Evolutionary conservation across 30 jellyfish, hydroid and myxozoan genomes (phyloP).

Genomic region (Mastigias papua): DNA sequence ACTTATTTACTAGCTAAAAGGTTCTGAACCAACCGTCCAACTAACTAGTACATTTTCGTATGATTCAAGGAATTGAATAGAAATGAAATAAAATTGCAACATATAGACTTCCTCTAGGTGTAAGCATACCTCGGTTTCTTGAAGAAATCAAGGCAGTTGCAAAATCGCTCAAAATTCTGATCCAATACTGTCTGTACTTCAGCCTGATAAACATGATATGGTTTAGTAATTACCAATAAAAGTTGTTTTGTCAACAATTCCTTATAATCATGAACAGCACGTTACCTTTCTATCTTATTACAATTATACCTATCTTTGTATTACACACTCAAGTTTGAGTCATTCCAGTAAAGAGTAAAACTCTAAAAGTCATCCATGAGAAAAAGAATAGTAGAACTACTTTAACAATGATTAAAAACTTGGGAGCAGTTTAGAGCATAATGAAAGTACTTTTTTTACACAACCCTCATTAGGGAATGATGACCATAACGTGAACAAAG

Average conservation of each 20-base stretch:
- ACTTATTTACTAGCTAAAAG: not conserved
- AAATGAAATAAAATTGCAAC: not conserved
- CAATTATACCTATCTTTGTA: too few relatives aligned
- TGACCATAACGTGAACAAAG: too few relatives aligned
- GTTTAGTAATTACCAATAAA: not conserved
- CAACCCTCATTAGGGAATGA: too few relatives aligned
- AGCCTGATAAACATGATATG: not conserved
- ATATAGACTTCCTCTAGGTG: too few relatives aligned
- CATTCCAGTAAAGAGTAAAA: too few relatives aligned
- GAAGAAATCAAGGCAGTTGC: slow-evolving; percentile 41
- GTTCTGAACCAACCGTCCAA: not conserved
- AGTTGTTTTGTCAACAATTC: not conserved
- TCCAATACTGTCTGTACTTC: slow-evolving; percentile 26
- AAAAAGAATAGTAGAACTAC: too few relatives aligned
- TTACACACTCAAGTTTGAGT: too few relatives aligned
- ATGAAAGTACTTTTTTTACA: too few relatives aligned
- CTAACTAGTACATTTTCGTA: not conserved
- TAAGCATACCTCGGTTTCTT: slow-evolving; percentile 8
- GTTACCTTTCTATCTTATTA: not conserved
- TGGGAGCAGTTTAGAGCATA: too few relatives aligned
- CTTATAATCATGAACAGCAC: not conserved
- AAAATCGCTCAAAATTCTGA: not conserved
- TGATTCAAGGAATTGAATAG: not conserved
- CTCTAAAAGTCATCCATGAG: too few relatives aligned
- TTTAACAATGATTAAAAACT: too few relatives aligned